Evolutionary conservation across 2,888 invertebrate species (phyloP).

Genomic region (Cantharis rustica): DNA sequence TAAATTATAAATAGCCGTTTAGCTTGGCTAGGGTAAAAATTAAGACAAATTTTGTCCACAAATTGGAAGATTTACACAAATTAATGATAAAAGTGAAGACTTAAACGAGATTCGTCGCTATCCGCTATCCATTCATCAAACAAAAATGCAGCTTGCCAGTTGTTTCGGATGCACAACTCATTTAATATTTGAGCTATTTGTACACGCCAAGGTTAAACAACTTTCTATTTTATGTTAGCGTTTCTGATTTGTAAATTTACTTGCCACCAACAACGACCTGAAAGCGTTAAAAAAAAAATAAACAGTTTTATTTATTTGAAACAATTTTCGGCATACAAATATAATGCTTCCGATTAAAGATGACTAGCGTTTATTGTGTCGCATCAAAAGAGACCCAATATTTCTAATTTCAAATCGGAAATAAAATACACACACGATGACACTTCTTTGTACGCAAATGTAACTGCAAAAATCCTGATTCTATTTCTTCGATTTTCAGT

Average conservation of each 20-base stretch:
- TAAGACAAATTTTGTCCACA: background rate
- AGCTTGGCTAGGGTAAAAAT: background rate
- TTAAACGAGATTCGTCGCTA: background rate
- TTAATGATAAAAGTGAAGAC: background rate
- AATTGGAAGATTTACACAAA: background rate
- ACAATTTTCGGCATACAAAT: background rate
- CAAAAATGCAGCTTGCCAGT: conserved; percentile 1
- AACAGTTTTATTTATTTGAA: background rate
- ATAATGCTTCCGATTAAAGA: no score
- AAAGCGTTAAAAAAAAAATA: background rate
- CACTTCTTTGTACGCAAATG: background rate
- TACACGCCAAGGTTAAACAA: conserved; percentile 16
- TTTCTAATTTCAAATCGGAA: background rate
- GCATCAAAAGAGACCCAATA: background rate
- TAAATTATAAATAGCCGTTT: background rate
- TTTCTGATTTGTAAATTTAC: background rate
- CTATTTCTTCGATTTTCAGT: background rate
- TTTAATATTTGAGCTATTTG: conserved; percentile 9
- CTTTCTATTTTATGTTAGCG: conserved; percentile 17
- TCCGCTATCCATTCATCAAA: background rate
- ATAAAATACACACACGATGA: background rate
- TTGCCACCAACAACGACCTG: background rate
- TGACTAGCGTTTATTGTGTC: background rate
- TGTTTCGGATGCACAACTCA: conserved; percentile 5
- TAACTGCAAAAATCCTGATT: background rate